Evolutionary conservation across 1,140 invertebrate genomes (phyloP).

Genomic region (Megathymus violae): DNA sequence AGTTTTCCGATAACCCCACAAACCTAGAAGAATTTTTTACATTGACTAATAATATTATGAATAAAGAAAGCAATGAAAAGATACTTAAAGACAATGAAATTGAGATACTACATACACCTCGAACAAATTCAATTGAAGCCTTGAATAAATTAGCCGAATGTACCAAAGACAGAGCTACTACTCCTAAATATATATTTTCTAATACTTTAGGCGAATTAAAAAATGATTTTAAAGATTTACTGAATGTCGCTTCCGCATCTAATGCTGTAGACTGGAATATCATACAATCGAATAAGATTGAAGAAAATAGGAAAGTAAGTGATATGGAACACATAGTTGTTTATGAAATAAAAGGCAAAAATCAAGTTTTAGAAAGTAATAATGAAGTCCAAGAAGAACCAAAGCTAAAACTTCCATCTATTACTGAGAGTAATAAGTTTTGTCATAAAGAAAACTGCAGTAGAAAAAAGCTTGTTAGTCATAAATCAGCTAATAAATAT

Average conservation of each 20-base stretch:
- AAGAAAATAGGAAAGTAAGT: conserved; percentile 48
- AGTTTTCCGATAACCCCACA: conserved; percentile 67
- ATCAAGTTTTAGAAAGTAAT: conserved; percentile 33
- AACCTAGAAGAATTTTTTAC: conserved; percentile 75
- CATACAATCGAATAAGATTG: conserved; percentile 27
- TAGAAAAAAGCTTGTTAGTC: conserved; percentile 37
- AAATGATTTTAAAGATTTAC: conserved; percentile 59
- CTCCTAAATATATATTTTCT: conserved; percentile 55
- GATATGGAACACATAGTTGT: conserved; percentile 75
- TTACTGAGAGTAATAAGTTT: conserved; percentile 53
- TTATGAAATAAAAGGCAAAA: conserved; percentile 60
- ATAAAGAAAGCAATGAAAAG: conserved; percentile 42
- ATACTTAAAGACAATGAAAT: conserved; percentile 49
- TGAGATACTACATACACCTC: conserved; percentile 64
- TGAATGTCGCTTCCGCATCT: conserved; percentile 36
- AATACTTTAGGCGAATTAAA: conserved; percentile 66
- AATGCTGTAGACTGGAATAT: conserved; percentile 23
- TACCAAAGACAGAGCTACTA: background rate
- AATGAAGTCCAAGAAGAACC: conserved; percentile 34
- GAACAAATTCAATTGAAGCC: conserved; percentile 66
- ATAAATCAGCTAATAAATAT: conserved; percentile 49
- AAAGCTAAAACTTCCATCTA: conserved; percentile 63
- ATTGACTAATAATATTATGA: conserved; percentile 71
- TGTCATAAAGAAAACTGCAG: conserved; percentile 39
- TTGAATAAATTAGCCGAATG: conserved; percentile 46